phyloP scores from a whole-genome alignment of 2,888 invertebrate species.

The Clanis bilineata region DNA sequence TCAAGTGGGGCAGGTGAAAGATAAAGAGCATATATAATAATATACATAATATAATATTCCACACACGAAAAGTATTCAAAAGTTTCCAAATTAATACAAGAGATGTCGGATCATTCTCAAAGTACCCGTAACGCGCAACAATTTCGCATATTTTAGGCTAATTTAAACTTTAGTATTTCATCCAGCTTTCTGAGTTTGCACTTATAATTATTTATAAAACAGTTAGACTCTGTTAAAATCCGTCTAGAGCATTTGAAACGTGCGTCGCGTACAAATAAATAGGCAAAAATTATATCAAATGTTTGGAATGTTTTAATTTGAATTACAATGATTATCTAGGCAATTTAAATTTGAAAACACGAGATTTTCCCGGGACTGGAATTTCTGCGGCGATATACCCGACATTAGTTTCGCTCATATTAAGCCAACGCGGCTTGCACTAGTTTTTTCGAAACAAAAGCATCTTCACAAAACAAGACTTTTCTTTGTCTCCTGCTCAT shows the following conservation, averaged over 20 bases:
- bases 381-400: too few species aligned
- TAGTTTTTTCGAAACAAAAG: too few species aligned
- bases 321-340: not conserved
- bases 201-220: constrained; percentile 10
- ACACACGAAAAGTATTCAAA: not conserved
- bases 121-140: not conserved
- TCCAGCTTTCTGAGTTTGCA: not conserved
- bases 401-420: too few species aligned
- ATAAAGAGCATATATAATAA: too few species aligned
- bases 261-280: not conserved
- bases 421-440: too few species aligned
- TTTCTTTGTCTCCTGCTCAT: too few species aligned
- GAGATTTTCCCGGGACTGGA: too few species aligned
- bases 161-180: constrained; percentile 7
- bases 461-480: too few species aligned
- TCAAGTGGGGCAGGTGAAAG: too few species aligned
- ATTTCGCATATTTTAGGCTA: not conserved
- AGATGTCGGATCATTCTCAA: not conserved
- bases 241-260: not conserved
- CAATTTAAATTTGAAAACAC: not conserved
- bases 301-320: not conserved
- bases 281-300: constrained; percentile 1
- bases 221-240: constrained; percentile 5
- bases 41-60: too few species aligned
- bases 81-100: not conserved